Percentiles rank a stretch among this genome's conserved stretches.
These are phyloP conservation scores for Ophion costatus DNA, from an alignment of 2,888 invertebrate species.

Conservation along the genomic window DNA sequence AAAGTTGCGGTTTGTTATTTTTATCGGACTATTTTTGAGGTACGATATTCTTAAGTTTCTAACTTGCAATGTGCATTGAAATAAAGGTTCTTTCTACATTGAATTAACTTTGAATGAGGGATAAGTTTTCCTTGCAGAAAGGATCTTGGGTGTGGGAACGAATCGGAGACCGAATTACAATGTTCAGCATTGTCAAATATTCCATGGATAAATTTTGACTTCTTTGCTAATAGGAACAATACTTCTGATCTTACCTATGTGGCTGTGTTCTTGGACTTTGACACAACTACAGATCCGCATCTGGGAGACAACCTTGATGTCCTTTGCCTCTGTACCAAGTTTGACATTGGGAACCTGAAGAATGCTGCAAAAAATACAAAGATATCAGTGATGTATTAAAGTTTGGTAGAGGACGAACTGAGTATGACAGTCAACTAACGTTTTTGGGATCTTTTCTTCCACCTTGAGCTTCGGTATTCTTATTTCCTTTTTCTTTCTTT, in stretches of 20 bases:
- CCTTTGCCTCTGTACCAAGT: conserved; percentile 69
- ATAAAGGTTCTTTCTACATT: too few species aligned
- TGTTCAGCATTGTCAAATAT: too few species aligned
- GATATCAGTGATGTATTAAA: not conserved
- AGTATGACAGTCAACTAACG: conserved; percentile 69
- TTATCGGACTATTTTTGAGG: too few species aligned
- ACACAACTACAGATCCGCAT: conserved; percentile 68
- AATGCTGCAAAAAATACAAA: conserved; percentile 62
- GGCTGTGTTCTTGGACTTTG: conserved; percentile 63
- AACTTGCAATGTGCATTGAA: too few species aligned
- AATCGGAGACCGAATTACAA: too few species aligned
- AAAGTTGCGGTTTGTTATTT: too few species aligned
- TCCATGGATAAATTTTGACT: too few species aligned
- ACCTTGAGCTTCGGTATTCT: conserved; percentile 68
- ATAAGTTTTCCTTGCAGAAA: too few species aligned
- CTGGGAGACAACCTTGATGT: conserved; percentile 73
- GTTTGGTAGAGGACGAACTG: not conserved
- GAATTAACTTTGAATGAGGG: too few species aligned
- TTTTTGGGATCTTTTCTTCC: conserved; percentile 67
- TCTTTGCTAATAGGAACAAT: too few species aligned
- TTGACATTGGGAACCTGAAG: conserved; percentile 75
- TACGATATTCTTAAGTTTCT: too few species aligned
- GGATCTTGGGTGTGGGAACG: too few species aligned
- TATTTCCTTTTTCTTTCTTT: conserved; percentile 64
- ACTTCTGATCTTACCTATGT: conserved; percentile 57